Base-by-base conservation (phyloP, 2,113 vertebrate genomes). In the Elephas maximus region DNA sequence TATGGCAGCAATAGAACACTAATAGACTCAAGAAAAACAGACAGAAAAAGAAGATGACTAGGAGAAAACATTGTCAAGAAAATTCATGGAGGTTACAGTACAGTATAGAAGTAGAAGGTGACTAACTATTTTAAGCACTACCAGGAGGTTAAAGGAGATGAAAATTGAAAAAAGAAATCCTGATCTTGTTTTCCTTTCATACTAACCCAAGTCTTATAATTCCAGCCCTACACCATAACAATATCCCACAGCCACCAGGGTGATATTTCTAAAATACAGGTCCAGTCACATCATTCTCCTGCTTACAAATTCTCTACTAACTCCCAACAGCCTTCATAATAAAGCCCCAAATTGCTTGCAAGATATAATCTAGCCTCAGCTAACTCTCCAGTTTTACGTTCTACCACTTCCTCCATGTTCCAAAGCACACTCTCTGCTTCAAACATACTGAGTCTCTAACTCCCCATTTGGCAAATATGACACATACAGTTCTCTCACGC, bases 221-320 rank as follows among this genome's bases (percentile, higher is more conserved):
- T 88, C 45, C 30, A 62, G 62, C 10, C 17, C 21, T 5, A 78
- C 26, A 8, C 44, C 30, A 44, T 20, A 12, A 62, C 18, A 78
- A 89, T 24, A 44, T 30, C 51, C 73, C 76, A 10, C 37, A 92
- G 73, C 15, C 81, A 63, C 26, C 7, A 80, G 62, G 21, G 53
- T 83, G 33, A 71, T 44, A 48, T 60, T 89, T 89, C 63, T 82
- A 73, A 80, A 80, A 12, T 44, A 79, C 62, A 94, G 37, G 85
- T n/a, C 24, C 44, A 79, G 85, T 71, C 80, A 11, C 48, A 45
- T 51, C 26, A 23, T 4, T 84, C 67, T 82, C 51, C 41, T 81
- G 33, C 0, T 41, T 76, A 53, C 26, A 93, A 57, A 87, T 57
- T 65, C 41, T 80, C 62, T 79, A 76, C 37, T 60, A 67, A 87